phyloP scores from a whole-genome alignment of 2,888 invertebrate genomes.

The Synergus japonicus region DNA sequence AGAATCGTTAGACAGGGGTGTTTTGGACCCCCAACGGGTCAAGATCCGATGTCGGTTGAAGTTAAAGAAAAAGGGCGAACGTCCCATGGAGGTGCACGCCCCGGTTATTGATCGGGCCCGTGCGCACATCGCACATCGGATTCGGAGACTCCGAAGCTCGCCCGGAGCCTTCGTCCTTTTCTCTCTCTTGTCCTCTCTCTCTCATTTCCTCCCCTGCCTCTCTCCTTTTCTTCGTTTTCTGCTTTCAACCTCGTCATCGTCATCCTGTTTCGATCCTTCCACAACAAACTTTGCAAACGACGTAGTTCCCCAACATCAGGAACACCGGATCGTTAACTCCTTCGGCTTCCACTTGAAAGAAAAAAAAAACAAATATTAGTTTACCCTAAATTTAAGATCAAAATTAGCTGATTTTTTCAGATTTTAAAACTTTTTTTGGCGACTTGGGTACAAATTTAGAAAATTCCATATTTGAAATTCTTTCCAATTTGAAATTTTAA shows the following conservation, averaged over 20 bases:
- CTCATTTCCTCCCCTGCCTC: slow-evolving; percentile 2
- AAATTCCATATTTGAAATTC: background rate
- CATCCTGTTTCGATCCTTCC: slow-evolving; percentile 45
- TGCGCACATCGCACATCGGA: slow-evolving; percentile 67
- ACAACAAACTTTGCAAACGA: slow-evolving; percentile 40
- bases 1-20: slow-evolving; percentile 34
- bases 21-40: slow-evolving; percentile 38
- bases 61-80: slow-evolving; percentile 49
- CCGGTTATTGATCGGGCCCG: slow-evolving; percentile 74
- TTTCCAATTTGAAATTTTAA: background rate
- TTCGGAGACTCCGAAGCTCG: slow-evolving; percentile 62
- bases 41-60: slow-evolving; percentile 47
- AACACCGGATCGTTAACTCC: background rate
- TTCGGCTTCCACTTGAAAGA: background rate
- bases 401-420: too few relatives aligned
- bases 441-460: background rate
- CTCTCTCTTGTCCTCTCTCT: slow-evolving; percentile 37
- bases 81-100: slow-evolving; percentile 68
- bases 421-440: too few relatives aligned
- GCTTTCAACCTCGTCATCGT: slow-evolving; percentile 42
- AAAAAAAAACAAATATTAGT: background rate
- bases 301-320: background rate
- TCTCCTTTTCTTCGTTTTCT: slow-evolving; percentile 50
- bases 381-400: background rate
- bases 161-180: slow-evolving; percentile 52